phyloP scores from a whole-genome alignment of 2,888 invertebrate species.

The Epinotia demarniana region DNA sequence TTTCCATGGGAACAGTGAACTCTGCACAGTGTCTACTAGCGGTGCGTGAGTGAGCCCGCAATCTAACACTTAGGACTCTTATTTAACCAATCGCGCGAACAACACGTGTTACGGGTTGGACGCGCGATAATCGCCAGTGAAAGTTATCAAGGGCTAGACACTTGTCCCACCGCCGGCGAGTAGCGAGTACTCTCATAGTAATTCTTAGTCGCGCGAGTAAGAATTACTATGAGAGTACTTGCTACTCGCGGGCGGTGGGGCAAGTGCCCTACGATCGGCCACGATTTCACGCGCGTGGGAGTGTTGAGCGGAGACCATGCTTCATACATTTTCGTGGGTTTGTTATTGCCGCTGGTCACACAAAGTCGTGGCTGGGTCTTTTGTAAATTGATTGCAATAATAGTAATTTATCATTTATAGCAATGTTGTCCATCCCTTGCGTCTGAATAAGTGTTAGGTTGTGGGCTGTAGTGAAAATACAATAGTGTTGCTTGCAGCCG shows the following conservation, averaged over 20 bases:
- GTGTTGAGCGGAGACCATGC: background rate
- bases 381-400: background rate
- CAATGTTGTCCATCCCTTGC: background rate
- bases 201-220: too few species aligned
- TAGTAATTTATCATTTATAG: background rate
- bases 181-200: too few species aligned
- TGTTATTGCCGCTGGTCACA: background rate
- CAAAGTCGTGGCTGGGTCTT: background rate
- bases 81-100: background rate
- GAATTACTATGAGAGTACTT: too few species aligned
- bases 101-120: background rate
- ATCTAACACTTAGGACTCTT: conserved; percentile 6
- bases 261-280: background rate
- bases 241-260: too few species aligned
- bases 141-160: background rate
- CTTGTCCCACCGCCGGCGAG: too few species aligned
- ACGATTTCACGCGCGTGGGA: background rate
- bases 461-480: conserved; percentile 14
- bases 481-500: conserved; percentile 5
- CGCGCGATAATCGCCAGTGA: background rate
- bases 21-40: conserved; percentile 21
- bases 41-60: conserved; percentile 25
- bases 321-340: background rate
- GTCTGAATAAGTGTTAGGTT: background rate
- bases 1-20: background rate